A percentile compares a stretch with the other conserved stretches of the same genome.
Evolutionary conservation across 2,888 invertebrate species (phyloP).

Genomic region (Eupithecia subfuscata): DNA sequence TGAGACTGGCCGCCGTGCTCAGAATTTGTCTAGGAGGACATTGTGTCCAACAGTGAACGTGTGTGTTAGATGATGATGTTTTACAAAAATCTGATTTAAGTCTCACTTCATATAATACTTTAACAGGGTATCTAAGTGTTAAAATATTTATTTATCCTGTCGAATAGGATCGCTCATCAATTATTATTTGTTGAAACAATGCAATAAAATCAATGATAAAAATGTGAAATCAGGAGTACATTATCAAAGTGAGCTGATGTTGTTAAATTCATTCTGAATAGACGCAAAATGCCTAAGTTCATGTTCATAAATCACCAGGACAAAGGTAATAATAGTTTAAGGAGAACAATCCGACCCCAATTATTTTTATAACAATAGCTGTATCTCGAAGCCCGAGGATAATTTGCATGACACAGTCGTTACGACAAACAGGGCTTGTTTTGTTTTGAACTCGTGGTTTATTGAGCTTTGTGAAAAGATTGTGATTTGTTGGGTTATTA

Average conservation of each 20-base stretch:
- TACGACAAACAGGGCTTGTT: conserved; percentile 61
- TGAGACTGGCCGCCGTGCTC: too few species aligned
- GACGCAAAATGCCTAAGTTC: not conserved
- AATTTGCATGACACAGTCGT: conserved; percentile 74
- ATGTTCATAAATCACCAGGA: not conserved
- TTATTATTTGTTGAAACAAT: too few species aligned
- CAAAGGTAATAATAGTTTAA: conserved; percentile 52
- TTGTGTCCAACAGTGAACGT: too few species aligned
- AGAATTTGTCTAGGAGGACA: too few species aligned
- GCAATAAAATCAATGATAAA: not conserved
- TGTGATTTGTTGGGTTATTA: conserved; percentile 2
- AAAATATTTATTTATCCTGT: not conserved
- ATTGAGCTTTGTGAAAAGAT: conserved; percentile 15
- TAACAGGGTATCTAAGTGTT: not conserved
- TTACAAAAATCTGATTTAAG: not conserved
- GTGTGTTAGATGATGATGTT: too few species aligned
- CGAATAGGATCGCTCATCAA: not conserved
- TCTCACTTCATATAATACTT: not conserved
- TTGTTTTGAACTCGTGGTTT: conserved; percentile 59
- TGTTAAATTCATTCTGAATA: not conserved
- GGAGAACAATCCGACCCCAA: conserved; percentile 61
- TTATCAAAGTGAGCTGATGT: not conserved
- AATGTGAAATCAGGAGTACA: not conserved
- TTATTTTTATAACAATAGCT: conserved; percentile 78
- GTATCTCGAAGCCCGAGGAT: conserved; percentile 64